phyloP scores from a whole-genome alignment of 2,113 vertebrate species.

The Trochalopteron elliotii region DNA sequence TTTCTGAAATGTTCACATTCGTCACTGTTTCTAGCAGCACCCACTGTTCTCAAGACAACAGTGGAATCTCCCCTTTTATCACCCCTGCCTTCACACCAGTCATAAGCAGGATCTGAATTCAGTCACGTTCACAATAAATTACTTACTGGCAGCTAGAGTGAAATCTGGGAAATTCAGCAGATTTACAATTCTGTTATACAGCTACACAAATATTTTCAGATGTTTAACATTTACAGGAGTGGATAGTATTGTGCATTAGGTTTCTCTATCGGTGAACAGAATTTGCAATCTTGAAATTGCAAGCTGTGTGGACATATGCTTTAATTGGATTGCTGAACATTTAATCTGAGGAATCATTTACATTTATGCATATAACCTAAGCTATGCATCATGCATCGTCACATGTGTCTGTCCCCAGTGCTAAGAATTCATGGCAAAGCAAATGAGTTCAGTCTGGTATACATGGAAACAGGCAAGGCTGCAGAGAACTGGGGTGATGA shows the following conservation, averaged over 20 bases:
- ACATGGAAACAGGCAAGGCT: background rate
- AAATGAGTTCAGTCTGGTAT: background rate
- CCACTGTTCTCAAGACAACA: background rate
- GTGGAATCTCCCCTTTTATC: background rate
- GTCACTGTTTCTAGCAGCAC: background rate
- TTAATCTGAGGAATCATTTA: background rate
- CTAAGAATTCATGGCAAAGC: background rate
- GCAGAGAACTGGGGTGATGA: background rate
- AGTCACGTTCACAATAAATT: background rate
- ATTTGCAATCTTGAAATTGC: background rate
- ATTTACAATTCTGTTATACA: background rate
- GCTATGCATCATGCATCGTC: background rate
- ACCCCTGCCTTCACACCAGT: background rate
- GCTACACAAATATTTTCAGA: background rate
- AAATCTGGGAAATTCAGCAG: background rate
- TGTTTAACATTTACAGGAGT: background rate
- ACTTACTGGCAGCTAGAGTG: background rate
- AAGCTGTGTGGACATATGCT: background rate
- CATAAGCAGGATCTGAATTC: background rate
- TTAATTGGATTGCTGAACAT: background rate
- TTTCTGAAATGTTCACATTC: background rate
- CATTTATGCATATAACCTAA: background rate
- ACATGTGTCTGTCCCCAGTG: accelerated
- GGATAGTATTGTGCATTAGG: background rate
- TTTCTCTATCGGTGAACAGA: background rate